Evolutionary conservation across 2,113 vertebrate species (phyloP).

Genomic region (Platichthys stellatus): DNA sequence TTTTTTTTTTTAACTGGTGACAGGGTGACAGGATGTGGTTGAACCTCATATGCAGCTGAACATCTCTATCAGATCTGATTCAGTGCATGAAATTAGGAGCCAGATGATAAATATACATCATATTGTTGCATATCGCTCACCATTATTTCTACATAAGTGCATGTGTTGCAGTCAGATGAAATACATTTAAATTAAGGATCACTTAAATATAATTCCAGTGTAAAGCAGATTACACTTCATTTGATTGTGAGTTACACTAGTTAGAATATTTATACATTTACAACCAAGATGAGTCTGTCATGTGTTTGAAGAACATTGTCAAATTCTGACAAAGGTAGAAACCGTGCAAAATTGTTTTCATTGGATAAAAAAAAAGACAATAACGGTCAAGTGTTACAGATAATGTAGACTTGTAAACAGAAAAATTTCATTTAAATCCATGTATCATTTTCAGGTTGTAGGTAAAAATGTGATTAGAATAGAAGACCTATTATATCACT

Average conservation of each 20-base stretch:
- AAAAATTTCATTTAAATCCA: not conserved
- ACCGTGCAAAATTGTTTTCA: not conserved
- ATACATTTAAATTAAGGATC: constrained; percentile 2
- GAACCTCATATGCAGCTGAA: not conserved
- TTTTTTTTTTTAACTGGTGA: not conserved
- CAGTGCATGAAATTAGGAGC: not conserved
- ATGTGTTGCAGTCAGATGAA: not conserved
- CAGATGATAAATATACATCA: not conserved
- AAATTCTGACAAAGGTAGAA: not conserved
- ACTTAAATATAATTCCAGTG: constrained; percentile 9
- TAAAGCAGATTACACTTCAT: not conserved
- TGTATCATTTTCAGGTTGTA: not conserved
- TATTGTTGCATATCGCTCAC: not conserved
- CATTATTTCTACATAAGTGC: not conserved
- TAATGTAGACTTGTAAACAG: not conserved
- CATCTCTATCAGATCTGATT: not conserved
- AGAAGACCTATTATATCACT: not conserved
- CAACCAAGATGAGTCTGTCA: not conserved
- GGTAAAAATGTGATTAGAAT: not conserved
- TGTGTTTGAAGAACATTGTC: not conserved
- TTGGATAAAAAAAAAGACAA: not conserved
- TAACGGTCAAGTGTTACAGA: not conserved
- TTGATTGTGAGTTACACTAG: not conserved
- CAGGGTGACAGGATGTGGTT: not conserved
- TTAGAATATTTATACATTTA: constrained; percentile 9